Percentiles rank a stretch among this genome's conserved stretches.
Conservation (phyloP, 2,888 invertebrate genomes). For the Heteropelma amictum region DNA sequence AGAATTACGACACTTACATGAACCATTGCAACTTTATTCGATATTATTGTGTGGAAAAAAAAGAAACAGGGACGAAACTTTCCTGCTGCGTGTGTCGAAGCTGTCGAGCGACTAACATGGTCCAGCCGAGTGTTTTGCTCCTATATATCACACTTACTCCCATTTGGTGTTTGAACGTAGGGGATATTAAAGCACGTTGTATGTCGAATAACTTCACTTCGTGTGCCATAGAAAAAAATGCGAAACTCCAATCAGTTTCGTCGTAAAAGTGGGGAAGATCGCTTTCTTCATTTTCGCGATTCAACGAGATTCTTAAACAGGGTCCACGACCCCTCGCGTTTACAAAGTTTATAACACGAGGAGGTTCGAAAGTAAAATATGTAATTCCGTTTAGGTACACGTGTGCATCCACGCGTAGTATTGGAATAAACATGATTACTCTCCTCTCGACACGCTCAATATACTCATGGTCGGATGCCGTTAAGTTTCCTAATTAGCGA, state of each 20-base stretch:
- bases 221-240: constrained; percentile 27
- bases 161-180: constrained; percentile 29
- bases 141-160: constrained; percentile 66
- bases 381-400: constrained; percentile 35
- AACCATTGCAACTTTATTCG: constrained; percentile 62
- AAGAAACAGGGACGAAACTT: not conserved
- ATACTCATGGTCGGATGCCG: constrained; percentile 27
- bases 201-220: constrained; percentile 39
- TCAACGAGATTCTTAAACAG: constrained; percentile 27
- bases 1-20: constrained; percentile 61
- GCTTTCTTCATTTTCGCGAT: constrained; percentile 57
- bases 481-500: constrained; percentile 46
- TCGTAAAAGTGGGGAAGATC: constrained; percentile 26
- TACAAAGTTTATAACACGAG: constrained; percentile 39
- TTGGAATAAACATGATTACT: constrained; percentile 18
- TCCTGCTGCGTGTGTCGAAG: constrained; percentile 33
- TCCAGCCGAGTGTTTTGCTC: constrained; percentile 60
- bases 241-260: constrained; percentile 35
- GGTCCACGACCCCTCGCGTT: constrained; percentile 56
- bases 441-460: constrained; percentile 20
- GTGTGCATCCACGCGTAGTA: constrained; percentile 33
- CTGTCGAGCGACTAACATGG: constrained; percentile 60
- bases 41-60: not conserved
- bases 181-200: constrained; percentile 29
- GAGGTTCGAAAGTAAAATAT: constrained; percentile 58